Percentiles rank a stretch among this genome's conserved stretches.
These are phyloP conservation scores for Catagonus wagneri DNA, from an alignment of 2,113 vertebrate species.

Conservation along the genomic window DNA sequence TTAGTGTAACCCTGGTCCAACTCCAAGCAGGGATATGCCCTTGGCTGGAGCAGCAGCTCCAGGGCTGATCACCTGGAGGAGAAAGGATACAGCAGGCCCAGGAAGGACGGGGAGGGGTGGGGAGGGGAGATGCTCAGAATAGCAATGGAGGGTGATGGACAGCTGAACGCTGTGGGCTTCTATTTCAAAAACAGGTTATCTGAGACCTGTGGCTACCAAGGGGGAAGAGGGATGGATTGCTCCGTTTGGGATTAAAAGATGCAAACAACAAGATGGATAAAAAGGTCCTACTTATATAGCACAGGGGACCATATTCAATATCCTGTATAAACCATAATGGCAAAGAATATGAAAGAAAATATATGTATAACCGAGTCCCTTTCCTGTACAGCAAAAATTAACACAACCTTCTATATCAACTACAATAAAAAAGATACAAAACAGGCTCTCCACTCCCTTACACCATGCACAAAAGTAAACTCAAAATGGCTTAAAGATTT, in stretches of 20 bases:
- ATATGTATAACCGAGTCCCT: too few relatives aligned
- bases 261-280: neutral
- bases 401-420: too few relatives aligned
- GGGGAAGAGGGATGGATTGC: too few relatives aligned
- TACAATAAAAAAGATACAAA: too few relatives aligned
- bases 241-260: neutral
- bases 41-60: neutral
- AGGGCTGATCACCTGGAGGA: neutral
- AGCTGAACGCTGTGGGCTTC: neutral
- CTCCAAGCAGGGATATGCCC: neutral
- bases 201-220: neutral
- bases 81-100: neutral
- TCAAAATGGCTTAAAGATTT: too few relatives aligned
- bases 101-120: neutral
- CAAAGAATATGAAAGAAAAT: too few relatives aligned
- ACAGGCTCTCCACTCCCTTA: too few relatives aligned
- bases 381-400: too few relatives aligned
- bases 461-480: too few relatives aligned
- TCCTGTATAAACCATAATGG: too few relatives aligned
- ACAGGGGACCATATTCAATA: too few relatives aligned
- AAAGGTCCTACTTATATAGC: too few relatives aligned
- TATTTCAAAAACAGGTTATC: neutral
- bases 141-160: neutral
- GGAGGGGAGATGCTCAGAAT: accelerated
- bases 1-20: accelerated